phyloP scores from a whole-genome alignment of 2,113 vertebrate species.

The Gobius niger region DNA sequence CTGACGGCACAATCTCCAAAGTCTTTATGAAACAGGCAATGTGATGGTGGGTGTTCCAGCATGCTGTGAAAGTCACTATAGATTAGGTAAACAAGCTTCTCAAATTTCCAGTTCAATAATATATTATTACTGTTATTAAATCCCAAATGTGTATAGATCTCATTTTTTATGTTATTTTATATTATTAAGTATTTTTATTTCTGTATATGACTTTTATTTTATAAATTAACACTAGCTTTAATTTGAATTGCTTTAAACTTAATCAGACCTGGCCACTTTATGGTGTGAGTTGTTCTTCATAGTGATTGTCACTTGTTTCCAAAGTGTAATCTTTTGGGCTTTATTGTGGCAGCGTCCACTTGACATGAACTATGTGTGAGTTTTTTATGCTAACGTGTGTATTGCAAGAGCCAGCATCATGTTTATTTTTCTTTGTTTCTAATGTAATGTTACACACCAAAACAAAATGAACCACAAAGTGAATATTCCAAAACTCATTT shows the following conservation, averaged over 20 bases:
- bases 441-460: conserved; percentile 73
- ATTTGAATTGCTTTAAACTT: conserved; percentile 78
- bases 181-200: conserved; percentile 83
- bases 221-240: conserved; percentile 93
- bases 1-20: conserved; percentile 63
- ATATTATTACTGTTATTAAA: conserved; percentile 67
- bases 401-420: conserved; percentile 75
- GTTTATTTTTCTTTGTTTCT: conserved; percentile 49
- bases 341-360: conserved; percentile 70
- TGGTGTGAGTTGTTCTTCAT: conserved; percentile 73
- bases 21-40: conserved; percentile 66
- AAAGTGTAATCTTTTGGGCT: conserved; percentile 76
- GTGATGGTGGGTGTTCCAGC: conserved; percentile 68
- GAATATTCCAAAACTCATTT: conserved; percentile 51
- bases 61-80: conserved; percentile 62
- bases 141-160: conserved; percentile 87
- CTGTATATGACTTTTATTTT: conserved; percentile 86
- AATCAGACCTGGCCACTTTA: conserved; percentile 80
- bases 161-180: conserved; percentile 86
- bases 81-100: conserved; percentile 71
- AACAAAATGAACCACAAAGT: conserved; percentile 76
- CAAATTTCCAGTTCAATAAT: conserved; percentile 65
- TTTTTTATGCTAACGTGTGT: conserved; percentile 44
- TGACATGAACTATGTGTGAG: conserved; percentile 71
- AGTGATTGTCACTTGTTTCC: conserved; percentile 75